Percentiles rank a stretch among this genome's conserved stretches.
These are phyloP conservation scores for Cathartes aura DNA, from an alignment of 2,113 vertebrate genomes.

Conservation along the genomic window DNA sequence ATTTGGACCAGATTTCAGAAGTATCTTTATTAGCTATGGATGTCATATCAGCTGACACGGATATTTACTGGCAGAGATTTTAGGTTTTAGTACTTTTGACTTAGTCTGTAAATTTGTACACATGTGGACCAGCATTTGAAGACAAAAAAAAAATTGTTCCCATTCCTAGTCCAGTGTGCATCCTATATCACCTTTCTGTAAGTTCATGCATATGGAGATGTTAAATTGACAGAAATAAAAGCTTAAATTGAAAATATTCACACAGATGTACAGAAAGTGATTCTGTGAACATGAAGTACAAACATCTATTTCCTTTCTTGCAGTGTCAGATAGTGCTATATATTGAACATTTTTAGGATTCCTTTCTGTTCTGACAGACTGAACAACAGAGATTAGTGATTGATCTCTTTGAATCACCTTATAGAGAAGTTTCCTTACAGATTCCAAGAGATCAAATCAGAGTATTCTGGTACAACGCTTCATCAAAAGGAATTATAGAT, in stretches of 20 bases:
- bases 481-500: conserved; percentile 12
- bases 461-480: neutral
- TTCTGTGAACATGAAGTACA: neutral
- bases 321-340: neutral
- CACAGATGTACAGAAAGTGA: neutral
- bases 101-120: neutral
- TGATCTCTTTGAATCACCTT: neutral
- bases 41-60: neutral
- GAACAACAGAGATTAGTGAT: neutral
- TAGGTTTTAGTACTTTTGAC: neutral
- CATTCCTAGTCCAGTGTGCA: neutral
- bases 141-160: neutral
- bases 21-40: neutral
- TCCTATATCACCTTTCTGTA: neutral
- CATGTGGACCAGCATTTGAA: neutral
- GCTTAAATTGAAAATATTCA: neutral
- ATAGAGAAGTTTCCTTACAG: neutral
- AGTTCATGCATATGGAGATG: neutral
- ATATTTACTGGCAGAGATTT: neutral
- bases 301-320: neutral
- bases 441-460: neutral
- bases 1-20: neutral
- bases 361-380: neutral
- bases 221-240: neutral
- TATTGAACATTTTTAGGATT: neutral